Percentiles rank a stretch among this genome's conserved stretches.
Conservation (phyloP, 2,888 invertebrate species). For the Drosophila yooni region DNA sequence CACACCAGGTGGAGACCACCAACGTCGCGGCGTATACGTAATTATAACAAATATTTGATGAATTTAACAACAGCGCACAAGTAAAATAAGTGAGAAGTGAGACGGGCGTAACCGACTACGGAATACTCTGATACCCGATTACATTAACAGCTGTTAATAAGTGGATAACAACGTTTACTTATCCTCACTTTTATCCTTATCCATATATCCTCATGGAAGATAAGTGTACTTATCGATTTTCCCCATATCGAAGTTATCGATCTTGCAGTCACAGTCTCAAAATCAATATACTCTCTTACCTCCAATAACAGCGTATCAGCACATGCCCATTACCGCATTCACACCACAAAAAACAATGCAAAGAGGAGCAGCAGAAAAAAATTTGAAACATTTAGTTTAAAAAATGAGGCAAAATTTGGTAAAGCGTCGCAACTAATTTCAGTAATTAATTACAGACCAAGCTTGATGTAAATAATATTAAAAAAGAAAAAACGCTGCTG, state of each 20-base stretch:
- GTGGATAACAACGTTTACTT: no score
- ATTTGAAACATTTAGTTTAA: slow-evolving; percentile 23
- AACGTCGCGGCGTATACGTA: slow-evolving; percentile 19
- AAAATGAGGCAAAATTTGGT: slow-evolving; percentile 49
- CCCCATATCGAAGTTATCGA: background rate
- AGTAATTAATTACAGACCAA: slow-evolving; percentile 67
- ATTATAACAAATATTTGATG: slow-evolving; percentile 33
- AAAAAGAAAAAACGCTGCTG: slow-evolving; percentile 1
- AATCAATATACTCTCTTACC: background rate
- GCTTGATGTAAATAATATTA: slow-evolving; percentile 6
- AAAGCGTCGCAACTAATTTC: slow-evolving; percentile 46
- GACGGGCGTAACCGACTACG: background rate
- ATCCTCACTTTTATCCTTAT: background rate
- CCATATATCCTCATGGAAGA: background rate
- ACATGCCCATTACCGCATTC: slow-evolving; percentile 3
- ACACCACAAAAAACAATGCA: background rate
- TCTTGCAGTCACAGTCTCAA: background rate
- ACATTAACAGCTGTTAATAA: background rate
- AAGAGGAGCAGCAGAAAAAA: background rate
- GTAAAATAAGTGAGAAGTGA: background rate
- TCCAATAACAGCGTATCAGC: background rate
- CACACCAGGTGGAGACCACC: background rate
- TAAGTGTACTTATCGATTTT: background rate
- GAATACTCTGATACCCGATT: background rate
- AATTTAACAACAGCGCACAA: slow-evolving; percentile 10